These are phyloP conservation scores for Cervus canadensis DNA, from an alignment of 2,113 vertebrate genomes.

Conservation along the genomic window DNA sequence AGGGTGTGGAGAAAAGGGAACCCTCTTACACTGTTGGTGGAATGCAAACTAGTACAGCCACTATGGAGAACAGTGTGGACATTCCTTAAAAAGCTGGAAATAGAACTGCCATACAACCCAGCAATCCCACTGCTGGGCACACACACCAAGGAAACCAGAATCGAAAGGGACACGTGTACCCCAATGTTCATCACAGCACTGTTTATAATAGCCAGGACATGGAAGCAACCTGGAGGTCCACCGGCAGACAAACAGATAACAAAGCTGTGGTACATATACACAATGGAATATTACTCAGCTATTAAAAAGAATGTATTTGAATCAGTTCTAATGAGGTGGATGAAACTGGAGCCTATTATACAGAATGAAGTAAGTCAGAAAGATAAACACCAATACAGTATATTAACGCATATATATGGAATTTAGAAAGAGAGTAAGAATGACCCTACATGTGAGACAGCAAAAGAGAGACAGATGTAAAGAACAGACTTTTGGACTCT, in stretches of 20 bases:
- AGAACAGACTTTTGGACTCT: neutral
- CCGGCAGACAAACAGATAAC: accelerated
- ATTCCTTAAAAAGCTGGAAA: neutral
- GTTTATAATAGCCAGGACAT: neutral
- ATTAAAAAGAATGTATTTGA: neutral
- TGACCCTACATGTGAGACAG: neutral
- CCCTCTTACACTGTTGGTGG: neutral
- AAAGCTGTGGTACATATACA: neutral
- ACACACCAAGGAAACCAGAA: neutral
- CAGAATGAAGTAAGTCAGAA: neutral
- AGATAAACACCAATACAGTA: neutral
- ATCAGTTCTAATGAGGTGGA: neutral
- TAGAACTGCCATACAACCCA: neutral
- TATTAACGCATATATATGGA: neutral
- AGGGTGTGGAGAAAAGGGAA: neutral
- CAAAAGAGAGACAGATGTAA: neutral
- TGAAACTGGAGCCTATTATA: neutral
- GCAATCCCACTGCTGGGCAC: neutral
- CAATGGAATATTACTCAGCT: neutral
- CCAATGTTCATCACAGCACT: accelerated
- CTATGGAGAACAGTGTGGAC: neutral
- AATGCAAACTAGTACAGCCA: neutral
- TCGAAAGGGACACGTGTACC: neutral
- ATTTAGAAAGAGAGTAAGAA: neutral
- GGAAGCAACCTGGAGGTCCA: neutral